Evolutionary conservation across 2,113 vertebrate genomes (phyloP), one percentile per base, ranked within the genome.

Genomic region (Bubo blakistoni): DNA sequence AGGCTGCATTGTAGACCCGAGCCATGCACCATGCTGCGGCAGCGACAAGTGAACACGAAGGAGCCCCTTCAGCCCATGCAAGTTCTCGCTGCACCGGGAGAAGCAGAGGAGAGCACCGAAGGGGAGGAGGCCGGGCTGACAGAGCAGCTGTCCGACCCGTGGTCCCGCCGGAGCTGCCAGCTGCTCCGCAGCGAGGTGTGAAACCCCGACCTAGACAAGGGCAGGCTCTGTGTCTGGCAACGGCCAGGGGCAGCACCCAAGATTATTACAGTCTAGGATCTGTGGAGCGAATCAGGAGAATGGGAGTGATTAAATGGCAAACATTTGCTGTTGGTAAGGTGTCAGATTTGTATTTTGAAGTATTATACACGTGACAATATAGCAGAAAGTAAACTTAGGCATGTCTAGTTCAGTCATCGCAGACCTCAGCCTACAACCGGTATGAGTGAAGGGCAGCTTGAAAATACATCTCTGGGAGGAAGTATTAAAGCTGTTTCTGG

Each of bases 11-110:
- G 54, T 0, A 14, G 38, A 10, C 54, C 5, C 21, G 10, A 24
- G 47, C 2, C 67, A 3, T 0, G 15, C 21, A 10, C 20, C 14
- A 0, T 1, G 21, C 73, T 8, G 42, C 1, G 2, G 32, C 55
- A 70, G 34, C 71, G 14, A 15, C 14, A 26, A 9, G 29, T 1
- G 21, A 32, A 52, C 4, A 2, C 42, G 47, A 10, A 16, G 81
- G 81, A 72, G 57, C 62, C 26, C 15, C 34, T 20, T 7, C 38
- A 11, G 25, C 51, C 77, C 4, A 1, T 7, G 14, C 13, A 10
- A 18, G 40, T 21, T 29, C 5, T 38, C 1, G 5, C 71, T 27
- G 55, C 13, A 40, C 9, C 25, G 13, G 44, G 12, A 34, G 54
- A 24, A 18, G 40, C 24, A 10, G 46, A 9, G 44, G 34, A 15